These are phyloP conservation scores for Dryoscopus gambensis DNA, from an alignment of 2,113 vertebrate species.

Conservation along the genomic window DNA sequence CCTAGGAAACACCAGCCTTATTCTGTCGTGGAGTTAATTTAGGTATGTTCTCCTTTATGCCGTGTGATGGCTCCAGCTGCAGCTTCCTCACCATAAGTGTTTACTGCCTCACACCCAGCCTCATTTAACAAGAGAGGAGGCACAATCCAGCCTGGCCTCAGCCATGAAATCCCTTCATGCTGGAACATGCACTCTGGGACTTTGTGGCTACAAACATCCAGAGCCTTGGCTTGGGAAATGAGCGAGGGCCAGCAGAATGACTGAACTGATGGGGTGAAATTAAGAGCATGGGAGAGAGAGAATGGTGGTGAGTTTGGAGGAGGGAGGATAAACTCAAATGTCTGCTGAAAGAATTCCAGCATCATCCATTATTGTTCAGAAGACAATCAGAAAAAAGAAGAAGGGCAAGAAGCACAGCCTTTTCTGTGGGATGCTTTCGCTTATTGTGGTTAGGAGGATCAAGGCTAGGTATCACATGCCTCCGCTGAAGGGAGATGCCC, in stretches of 20 bases:
- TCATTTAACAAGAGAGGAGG: not conserved
- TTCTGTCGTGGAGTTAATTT: not conserved
- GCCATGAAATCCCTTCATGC: not conserved
- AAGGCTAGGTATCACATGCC: not conserved
- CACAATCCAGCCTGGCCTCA: not conserved
- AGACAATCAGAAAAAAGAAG: not conserved
- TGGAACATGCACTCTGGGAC: accelerated
- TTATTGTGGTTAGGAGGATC: not conserved
- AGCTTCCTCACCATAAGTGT: not conserved
- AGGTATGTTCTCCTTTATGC: not conserved
- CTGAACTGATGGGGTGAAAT: not conserved
- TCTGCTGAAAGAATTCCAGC: not conserved
- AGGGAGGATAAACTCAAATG: not conserved
- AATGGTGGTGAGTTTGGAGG: not conserved
- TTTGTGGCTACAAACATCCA: accelerated
- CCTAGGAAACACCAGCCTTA: not conserved
- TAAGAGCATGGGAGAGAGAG: not conserved
- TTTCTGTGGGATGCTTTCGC: not conserved
- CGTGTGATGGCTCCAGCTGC: not conserved
- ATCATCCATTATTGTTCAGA: not conserved
- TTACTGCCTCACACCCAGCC: not conserved
- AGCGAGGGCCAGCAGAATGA: not conserved
- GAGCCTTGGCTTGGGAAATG: not conserved
- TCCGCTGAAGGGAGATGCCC: not conserved
- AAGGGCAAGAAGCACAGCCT: not conserved